Conservation (phyloP, 1,140 invertebrate species). For the Bombus sylvicola region DNA sequence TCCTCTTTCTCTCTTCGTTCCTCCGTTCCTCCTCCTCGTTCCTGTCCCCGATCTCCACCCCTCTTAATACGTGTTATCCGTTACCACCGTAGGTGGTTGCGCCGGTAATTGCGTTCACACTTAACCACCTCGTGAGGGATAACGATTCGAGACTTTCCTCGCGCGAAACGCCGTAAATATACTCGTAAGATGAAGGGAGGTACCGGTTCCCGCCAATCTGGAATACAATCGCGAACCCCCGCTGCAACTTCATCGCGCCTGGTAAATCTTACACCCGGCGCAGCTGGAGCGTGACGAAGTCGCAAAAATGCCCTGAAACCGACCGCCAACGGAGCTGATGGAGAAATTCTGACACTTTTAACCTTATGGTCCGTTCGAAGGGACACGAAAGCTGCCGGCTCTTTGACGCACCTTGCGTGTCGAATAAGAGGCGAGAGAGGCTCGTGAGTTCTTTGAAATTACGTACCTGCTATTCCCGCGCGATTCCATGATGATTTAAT, state of each 20-base stretch:
- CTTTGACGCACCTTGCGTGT: neutral
- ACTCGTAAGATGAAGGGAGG: conserved; percentile 25
- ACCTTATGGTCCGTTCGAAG: neutral
- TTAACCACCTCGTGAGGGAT: conserved; percentile 72
- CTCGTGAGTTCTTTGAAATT: neutral
- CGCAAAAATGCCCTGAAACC: conserved; percentile 3
- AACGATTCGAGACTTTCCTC: conserved; percentile 57
- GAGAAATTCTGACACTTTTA: conserved; percentile 1
- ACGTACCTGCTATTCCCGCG: neutral
- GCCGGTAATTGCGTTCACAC: conserved; percentile 80
- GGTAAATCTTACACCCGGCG: neutral
- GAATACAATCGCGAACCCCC: neutral
- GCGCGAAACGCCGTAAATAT: conserved; percentile 46
- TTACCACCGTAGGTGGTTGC: conserved; percentile 78
- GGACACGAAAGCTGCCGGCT: neutral
- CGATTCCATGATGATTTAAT: conserved; percentile 4
- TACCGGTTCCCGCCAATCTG: conserved; percentile 30
- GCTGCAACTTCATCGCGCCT: too few relatives aligned
- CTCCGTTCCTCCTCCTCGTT: neutral
- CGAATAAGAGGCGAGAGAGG: neutral
- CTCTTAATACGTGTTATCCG: conserved; percentile 77
- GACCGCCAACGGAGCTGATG: neutral
- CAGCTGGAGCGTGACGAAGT: neutral
- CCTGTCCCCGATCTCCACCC: conserved; percentile 1
- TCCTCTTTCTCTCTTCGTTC: conserved; percentile 15